Base-by-base conservation (phyloP, 2,797 vertebrate genomes). In the Crocodylus rhombifer region DNA sequence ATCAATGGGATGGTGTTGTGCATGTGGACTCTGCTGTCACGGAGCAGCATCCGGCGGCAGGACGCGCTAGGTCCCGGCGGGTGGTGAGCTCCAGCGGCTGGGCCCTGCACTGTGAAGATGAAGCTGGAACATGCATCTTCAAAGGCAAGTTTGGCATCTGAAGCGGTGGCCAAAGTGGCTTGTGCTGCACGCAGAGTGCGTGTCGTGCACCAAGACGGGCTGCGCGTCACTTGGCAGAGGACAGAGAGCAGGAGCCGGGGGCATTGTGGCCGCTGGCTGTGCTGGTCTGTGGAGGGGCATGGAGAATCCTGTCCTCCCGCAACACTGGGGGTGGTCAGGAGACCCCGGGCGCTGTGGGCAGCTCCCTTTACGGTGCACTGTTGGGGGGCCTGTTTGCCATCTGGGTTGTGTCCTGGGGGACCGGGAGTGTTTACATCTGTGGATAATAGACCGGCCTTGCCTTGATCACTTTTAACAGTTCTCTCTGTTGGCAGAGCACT, bases 1-100 rank as follows among this genome's bases (percentile, higher is more conserved):
- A 95, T 93, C 95, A 95, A 96, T 96, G 96, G 95, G 97, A 97
- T 96, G 96, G 90, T 96, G 90, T 91, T 84, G 90, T 94, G 95
- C 80, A 95, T 86, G 86, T 92, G 93, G 89, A 94, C 87, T 82
- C 82, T 81, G 81, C 94, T 96, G 93, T 92, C 88, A 91, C 89
- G 91, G 92, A 82, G 93, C 91, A 92, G 91, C 90, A 89, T 87
- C 89, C 90, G 90, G 96, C 94, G 95, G 96, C 96, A 96, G 96
- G 96, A 97, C 93, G 86, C 90, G 96, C 87, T 90, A 88, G 85
- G 94, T 96, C 30, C 83, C 92, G 90, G 60, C 88, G 92, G 69
- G 25, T 23, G 69, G 63, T 63, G 91, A 95, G 28, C 93, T 65
- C 79, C 73, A 76, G 83, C 86, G 84, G 67, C 36, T 85, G 90